phyloP scores from a whole-genome alignment of 1,140 invertebrate species.

The Campoletis sonorensis region DNA sequence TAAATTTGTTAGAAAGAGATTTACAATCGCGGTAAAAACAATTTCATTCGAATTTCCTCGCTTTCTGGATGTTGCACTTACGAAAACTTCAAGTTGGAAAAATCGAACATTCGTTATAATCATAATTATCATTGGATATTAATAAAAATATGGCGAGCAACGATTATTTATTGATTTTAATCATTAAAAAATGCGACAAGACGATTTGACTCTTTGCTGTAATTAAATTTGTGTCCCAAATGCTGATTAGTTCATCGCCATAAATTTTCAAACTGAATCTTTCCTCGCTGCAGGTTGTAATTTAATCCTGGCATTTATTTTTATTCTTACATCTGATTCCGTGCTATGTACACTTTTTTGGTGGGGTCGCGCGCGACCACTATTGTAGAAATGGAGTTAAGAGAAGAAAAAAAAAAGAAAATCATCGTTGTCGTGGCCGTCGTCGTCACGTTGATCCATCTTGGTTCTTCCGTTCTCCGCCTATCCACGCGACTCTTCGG shows the following conservation, averaged over 20 bases:
- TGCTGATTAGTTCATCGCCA: too few species aligned
- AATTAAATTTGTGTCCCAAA: too few species aligned
- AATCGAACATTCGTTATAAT: too few species aligned
- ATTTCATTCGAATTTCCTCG: too few species aligned
- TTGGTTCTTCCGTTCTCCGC: conserved; percentile 60
- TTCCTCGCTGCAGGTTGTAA: not conserved
- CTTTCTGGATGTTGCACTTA: not conserved
- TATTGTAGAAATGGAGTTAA: conserved; percentile 38
- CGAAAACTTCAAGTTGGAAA: not conserved
- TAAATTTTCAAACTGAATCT: not conserved
- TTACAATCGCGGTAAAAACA: too few species aligned
- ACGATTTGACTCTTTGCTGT: too few species aligned
- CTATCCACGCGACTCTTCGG: conserved; percentile 71
- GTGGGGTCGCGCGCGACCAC: conserved; percentile 19
- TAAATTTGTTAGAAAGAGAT: not conserved
- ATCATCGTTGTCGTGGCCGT: conserved; percentile 13
- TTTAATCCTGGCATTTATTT: not conserved
- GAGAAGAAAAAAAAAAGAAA: conserved; percentile 28
- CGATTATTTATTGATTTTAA: not conserved
- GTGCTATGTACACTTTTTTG: not conserved
- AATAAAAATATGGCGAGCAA: not conserved
- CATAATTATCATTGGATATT: not conserved
- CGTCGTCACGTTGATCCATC: conserved; percentile 53
- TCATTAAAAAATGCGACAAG: not conserved
- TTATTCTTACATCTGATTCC: not conserved